Conservation (phyloP, 1,140 invertebrate species). For the Lepidostoma basale region DNA sequence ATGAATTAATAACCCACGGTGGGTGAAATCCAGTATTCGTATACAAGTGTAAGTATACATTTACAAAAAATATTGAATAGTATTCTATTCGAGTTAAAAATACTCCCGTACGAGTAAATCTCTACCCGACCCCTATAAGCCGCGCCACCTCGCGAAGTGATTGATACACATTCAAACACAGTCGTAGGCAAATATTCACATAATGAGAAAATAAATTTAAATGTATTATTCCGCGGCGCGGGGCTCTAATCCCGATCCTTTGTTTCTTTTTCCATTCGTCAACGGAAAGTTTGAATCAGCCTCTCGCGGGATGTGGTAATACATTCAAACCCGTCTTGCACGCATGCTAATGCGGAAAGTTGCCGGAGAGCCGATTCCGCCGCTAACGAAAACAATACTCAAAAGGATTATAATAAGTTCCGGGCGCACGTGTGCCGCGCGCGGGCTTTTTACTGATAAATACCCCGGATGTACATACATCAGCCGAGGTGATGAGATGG, state of each 20-base stretch:
- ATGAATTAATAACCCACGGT: too few relatives aligned
- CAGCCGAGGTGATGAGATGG: conserved; percentile 4
- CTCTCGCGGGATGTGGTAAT: conserved; percentile 32
- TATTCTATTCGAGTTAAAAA: too few relatives aligned
- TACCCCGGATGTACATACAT: conserved; percentile 19
- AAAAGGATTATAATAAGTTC: conserved; percentile 43
- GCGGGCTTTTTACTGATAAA: conserved; percentile 38
- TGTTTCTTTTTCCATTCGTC: conserved; percentile 35
- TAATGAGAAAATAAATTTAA: conserved; percentile 27
- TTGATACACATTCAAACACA: conserved; percentile 32
- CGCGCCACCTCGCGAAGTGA: conserved; percentile 13
- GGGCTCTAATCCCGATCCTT: conserved; percentile 34
- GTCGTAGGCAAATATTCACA: conserved; percentile 24
- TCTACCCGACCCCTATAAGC: too few relatives aligned
- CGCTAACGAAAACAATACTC: conserved; percentile 39
- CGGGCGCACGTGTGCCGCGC: conserved; percentile 15
- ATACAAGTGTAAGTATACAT: too few relatives aligned
- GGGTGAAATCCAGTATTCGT: too few relatives aligned
- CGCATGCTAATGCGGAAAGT: conserved; percentile 39
- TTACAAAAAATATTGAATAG: too few relatives aligned
- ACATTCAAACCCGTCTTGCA: conserved; percentile 35
- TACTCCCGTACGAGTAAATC: too few relatives aligned
- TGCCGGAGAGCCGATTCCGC: conserved; percentile 14
- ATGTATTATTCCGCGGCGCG: conserved; percentile 4
- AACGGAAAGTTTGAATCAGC: conserved; percentile 39